Conservation (phyloP, 1,140 invertebrate species). For the Microplitis mediator region DNA sequence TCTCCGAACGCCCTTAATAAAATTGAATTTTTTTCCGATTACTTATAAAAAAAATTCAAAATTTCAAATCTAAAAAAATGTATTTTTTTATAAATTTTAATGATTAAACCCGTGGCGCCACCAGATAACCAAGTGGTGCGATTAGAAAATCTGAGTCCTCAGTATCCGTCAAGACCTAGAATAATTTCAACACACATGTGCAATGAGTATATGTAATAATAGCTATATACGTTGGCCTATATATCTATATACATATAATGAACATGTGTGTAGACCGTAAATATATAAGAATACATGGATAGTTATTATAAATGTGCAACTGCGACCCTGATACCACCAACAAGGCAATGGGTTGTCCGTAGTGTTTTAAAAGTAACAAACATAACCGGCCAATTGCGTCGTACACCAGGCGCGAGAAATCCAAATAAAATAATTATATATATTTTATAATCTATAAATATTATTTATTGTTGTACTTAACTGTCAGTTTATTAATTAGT, state of each 20-base stretch:
- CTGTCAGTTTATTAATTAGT: too few species aligned
- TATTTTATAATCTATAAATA: neutral
- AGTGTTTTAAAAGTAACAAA: conserved; percentile 7
- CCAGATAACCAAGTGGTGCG: neutral
- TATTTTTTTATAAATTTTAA: neutral
- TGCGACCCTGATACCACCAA: conserved; percentile 21
- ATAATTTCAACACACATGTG: too few species aligned
- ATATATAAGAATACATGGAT: too few species aligned
- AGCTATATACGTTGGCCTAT: too few species aligned
- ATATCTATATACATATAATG: too few species aligned
- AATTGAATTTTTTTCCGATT: too few species aligned
- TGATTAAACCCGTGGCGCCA: conserved; percentile 4
- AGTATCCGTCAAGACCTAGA: neutral
- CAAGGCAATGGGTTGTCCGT: conserved; percentile 22
- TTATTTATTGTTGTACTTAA: too few species aligned
- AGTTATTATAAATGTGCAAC: neutral
- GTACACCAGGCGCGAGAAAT: neutral
- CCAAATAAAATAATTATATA: conserved; percentile 7
- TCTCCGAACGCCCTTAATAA: too few species aligned
- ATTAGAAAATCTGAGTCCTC: neutral
- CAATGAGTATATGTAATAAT: too few species aligned
- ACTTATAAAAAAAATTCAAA: neutral
- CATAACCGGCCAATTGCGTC: conserved; percentile 21
- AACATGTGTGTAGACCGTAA: too few species aligned
- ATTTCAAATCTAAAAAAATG: neutral